phyloP scores from a whole-genome alignment of 2,888 invertebrate genomes.

The Autographa pulchrina region DNA sequence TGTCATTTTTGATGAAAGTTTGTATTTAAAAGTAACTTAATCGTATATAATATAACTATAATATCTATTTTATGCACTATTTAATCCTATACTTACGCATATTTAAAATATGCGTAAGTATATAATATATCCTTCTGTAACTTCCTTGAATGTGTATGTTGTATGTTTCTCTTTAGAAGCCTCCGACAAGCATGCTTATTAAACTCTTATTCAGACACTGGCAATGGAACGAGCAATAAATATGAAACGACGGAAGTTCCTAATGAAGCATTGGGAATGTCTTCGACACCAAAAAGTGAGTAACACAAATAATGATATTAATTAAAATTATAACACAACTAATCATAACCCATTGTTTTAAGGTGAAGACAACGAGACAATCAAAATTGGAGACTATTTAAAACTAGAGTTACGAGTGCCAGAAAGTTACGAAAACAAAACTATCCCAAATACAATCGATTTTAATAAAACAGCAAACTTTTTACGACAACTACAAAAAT shows the following conservation, averaged over 20 bases:
- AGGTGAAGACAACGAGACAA: conserved; percentile 27
- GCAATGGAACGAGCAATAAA: conserved; percentile 11
- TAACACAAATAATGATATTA: conserved; percentile 16
- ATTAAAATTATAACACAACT: conserved; percentile 9
- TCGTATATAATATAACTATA: neutral
- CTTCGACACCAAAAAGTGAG: conserved; percentile 31
- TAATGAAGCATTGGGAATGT: conserved; percentile 25
- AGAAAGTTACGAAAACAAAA: conserved; percentile 18
- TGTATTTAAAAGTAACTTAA: neutral
- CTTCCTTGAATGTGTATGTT: neutral
- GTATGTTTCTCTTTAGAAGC: conserved; percentile 45
- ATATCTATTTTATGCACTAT: neutral
- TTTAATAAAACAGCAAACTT: conserved; percentile 8
- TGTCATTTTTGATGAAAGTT: neutral
- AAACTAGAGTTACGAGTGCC: conserved; percentile 16
- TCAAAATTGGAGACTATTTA: conserved; percentile 19
- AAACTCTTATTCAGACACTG: conserved; percentile 15
- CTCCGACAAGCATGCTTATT: conserved; percentile 57
- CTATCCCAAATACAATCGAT: neutral
- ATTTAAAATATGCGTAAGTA: neutral
- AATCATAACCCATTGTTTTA: conserved; percentile 33
- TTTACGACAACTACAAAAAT: neutral
- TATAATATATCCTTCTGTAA: neutral
- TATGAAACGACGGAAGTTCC: conserved; percentile 17
- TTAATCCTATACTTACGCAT: neutral